Base-by-base conservation (phyloP, 2,888 invertebrate genomes). In the Hypolimnas misippus region DNA sequence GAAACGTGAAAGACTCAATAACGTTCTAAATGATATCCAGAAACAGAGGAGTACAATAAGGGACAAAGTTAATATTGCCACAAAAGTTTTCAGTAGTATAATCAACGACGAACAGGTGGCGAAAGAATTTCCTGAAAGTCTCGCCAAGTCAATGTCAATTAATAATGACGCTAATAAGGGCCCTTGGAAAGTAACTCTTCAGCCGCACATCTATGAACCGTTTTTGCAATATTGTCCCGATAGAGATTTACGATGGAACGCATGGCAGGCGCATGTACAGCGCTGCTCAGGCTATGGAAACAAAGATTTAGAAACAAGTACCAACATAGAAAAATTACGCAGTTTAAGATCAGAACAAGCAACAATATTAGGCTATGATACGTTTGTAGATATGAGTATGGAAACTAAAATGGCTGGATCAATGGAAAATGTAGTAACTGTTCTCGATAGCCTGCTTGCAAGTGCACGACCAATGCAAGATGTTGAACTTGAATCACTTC, bases 371-470 rank as follows among this genome's bases (percentile, higher is more conserved):
- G 98, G 98, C 0, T 98, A 94, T 81, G 93, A 95, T 66, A 94
- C 93, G 57, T 98, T 92, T 84, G 95, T 94, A 0, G 95, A 97
- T 40, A 95, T 98, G 95, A 97, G 97, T 38, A 97, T 98, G 97
- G 95, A 96, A 87, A 98, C 97, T 0, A 98, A 98, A 93, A 94
- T 98, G 97, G 97, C 98, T 6, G 96, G 95, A 7, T 95, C 92
- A 68, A 86, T 97, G 12, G 94, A 96, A 56, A 96, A 95, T 81
- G 95, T 98, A 0, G 92, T 95, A 69, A 92, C 93, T 64, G 93
- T 95, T 65, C 90, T 98, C 25, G 92, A 95, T 57, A 93, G 89
- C 67, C 91, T 97, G 35, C 81, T 95, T 0, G 93, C 94, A 71
- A 93, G 92, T 74, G 96, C 97, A 0, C 93, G 93, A 62, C 95